These are phyloP conservation scores for Priapulus caudatus DNA, from an alignment of 2,888 invertebrate genomes.

Conservation along the genomic window DNA sequence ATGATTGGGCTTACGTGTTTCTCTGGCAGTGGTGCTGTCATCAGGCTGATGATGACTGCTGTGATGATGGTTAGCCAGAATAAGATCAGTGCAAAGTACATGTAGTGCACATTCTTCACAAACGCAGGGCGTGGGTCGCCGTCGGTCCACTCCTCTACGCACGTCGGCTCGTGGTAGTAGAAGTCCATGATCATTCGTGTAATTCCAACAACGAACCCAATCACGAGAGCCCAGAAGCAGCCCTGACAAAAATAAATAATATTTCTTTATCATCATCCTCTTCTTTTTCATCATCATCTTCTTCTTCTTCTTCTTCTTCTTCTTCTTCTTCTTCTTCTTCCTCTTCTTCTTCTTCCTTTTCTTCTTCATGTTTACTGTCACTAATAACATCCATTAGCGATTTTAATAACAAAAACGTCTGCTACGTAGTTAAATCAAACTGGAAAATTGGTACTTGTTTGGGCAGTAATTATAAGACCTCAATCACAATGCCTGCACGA, in stretches of 20 bases:
- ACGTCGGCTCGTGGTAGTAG: slow-evolving; percentile 36
- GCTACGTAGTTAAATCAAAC: no score
- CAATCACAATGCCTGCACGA: no score
- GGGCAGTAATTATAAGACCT: no score
- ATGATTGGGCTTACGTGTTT: slow-evolving; percentile 24
- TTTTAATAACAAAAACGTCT: no score
- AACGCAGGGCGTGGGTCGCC: slow-evolving; percentile 37
- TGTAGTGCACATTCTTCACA: slow-evolving; percentile 39
- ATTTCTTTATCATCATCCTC: no score
- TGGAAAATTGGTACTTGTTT: no score
- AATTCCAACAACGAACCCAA: slow-evolving; percentile 39
- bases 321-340: no score
- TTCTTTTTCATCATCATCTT: no score
- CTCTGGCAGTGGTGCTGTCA: slow-evolving; percentile 28
- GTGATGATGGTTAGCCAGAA: slow-evolving; percentile 35
- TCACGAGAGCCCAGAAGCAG: slow-evolving; percentile 42
- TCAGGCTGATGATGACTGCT: slow-evolving; percentile 28
- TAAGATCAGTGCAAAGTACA: slow-evolving; percentile 42
- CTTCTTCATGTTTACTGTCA: no score
- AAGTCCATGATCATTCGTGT: slow-evolving; percentile 41
- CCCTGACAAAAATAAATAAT: slow-evolving; percentile 29
- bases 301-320: no score
- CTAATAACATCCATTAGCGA: no score
- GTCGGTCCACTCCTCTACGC: slow-evolving; percentile 31
- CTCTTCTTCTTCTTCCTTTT: no score